Conservation (phyloP, 1,140 invertebrate genomes). For the Scaptomyza graminum region DNA sequence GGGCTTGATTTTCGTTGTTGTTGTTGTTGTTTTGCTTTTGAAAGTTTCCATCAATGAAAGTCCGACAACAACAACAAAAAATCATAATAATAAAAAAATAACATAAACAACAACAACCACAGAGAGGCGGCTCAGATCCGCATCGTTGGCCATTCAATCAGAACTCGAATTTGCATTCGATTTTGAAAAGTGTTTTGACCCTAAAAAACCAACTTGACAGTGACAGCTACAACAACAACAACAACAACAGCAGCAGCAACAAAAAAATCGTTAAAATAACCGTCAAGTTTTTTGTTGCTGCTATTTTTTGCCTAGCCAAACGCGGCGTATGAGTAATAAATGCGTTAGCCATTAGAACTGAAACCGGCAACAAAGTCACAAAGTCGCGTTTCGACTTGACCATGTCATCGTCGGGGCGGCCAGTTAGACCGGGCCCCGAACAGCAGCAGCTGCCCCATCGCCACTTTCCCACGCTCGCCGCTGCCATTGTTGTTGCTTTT, state of each 20-base stretch:
- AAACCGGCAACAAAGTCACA: constrained; percentile 12
- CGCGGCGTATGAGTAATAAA: constrained; percentile 68
- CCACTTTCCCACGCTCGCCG: constrained; percentile 65
- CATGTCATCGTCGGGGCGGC: constrained; percentile 36
- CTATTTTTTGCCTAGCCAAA: constrained; percentile 27
- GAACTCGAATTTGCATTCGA: constrained; percentile 44
- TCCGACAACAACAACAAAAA: no score
- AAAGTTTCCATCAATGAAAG: constrained; percentile 81
- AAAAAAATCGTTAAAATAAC: constrained; percentile 11
- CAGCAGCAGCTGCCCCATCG: constrained; percentile 23
- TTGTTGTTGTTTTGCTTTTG: constrained; percentile 28
- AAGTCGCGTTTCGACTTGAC: constrained; percentile 4
- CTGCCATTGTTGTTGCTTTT: constrained; percentile 28
- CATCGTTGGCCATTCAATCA: constrained; percentile 51
- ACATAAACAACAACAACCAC: constrained; percentile 43
- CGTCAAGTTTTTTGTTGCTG: constrained; percentile 1
- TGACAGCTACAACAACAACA: not conserved
- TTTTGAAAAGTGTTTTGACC: constrained; percentile 52
- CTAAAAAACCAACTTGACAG: constrained; percentile 14
- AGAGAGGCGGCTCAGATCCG: constrained; percentile 49
- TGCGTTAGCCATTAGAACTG: constrained; percentile 48
- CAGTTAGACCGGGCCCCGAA: constrained; percentile 24
- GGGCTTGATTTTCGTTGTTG: constrained; percentile 17
- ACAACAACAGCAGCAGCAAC: constrained; percentile 1
- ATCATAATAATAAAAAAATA: constrained; percentile 41